Base-by-base conservation (phyloP, 2,113 vertebrate genomes). In the Chaenogobius annularis region DNA sequence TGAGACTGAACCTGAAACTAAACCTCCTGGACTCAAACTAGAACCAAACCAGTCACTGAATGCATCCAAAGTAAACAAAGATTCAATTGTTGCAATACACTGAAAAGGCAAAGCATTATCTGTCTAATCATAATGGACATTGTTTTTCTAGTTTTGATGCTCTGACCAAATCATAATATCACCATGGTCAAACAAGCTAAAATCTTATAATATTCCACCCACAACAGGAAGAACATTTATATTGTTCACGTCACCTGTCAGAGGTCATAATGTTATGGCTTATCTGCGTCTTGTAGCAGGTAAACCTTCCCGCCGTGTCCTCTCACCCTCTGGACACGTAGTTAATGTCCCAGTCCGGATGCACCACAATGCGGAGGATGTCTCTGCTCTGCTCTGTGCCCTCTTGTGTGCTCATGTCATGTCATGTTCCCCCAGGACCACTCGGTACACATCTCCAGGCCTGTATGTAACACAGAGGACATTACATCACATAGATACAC, bases 291-390 rank as follows among this genome's bases (percentile, higher is more conserved):
- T 35, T 10, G 2, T 17, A 17, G 17, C 0, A 19, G 54, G n/a
- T 62, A 37, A 1, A 37, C 15, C 12, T 62, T 62, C 8, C 15
- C 19, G 17, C 31, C 12, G 8, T 17, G 1, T 65, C 5, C 10
- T 14, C 88, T 77, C 65, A 92, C 91, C 92, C 92, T 5, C 82
- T 26, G 40, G 75, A 72, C 70, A 93, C 89, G 0, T 74, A 82
- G 66, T 89, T 13, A 3, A 90, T 87, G 75, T 91, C 89, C 92
- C 92, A 93, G 7, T 74, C 23, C 0, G 92, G 90, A 66, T 93
- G 92, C 35, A 91, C 84, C 2, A 91, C 3, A 35, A 92, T 92
- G 14, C 89, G 86, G 19, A 89, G 68, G 31, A 91, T 20, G 0
- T 91, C 90, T 63, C 87, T 78, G 68, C 82, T 84, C 88, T 93